Evolutionary conservation across 2,888 invertebrate genomes (phyloP).

Genomic region (Octonoba sinensis): DNA sequence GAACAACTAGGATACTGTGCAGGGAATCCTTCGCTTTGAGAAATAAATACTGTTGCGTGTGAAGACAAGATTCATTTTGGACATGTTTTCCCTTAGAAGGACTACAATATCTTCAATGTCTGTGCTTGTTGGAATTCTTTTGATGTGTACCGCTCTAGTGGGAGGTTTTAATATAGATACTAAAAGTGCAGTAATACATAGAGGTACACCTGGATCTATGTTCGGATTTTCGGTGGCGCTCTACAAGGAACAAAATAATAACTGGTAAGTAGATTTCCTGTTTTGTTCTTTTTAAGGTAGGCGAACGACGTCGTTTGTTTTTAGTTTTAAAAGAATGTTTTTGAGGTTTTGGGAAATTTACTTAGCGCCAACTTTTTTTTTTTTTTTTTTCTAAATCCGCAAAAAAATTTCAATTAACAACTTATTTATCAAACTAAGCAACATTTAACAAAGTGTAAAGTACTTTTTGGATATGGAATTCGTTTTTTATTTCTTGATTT

Average conservation of each 20-base stretch:
- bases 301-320: too few species aligned
- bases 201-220: slow-evolving; percentile 80
- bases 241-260: slow-evolving; percentile 79
- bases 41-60: not conserved
- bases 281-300: not conserved
- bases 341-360: too few species aligned
- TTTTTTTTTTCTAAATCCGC: too few species aligned
- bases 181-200: slow-evolving; percentile 80
- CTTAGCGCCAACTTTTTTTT: too few species aligned
- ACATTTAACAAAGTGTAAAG: too few species aligned
- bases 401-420: too few species aligned
- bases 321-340: too few species aligned
- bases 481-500: too few species aligned
- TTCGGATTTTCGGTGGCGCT: slow-evolving; percentile 90
- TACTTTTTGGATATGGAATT: too few species aligned
- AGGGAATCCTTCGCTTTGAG: not conserved
- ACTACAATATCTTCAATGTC: slow-evolving; percentile 2
- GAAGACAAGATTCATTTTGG: too few species aligned
- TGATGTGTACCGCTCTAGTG: slow-evolving; percentile 21
- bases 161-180: slow-evolving; percentile 80
- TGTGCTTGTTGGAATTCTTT: slow-evolving; percentile 6
- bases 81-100: slow-evolving; percentile 8
- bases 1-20: slow-evolving; percentile 27
- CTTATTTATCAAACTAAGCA: too few species aligned
- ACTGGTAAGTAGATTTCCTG: slow-evolving; percentile 77